Evolutionary conservation across 2,888 invertebrate species (phyloP).

Genomic region (Lasius fuliginosus): DNA sequence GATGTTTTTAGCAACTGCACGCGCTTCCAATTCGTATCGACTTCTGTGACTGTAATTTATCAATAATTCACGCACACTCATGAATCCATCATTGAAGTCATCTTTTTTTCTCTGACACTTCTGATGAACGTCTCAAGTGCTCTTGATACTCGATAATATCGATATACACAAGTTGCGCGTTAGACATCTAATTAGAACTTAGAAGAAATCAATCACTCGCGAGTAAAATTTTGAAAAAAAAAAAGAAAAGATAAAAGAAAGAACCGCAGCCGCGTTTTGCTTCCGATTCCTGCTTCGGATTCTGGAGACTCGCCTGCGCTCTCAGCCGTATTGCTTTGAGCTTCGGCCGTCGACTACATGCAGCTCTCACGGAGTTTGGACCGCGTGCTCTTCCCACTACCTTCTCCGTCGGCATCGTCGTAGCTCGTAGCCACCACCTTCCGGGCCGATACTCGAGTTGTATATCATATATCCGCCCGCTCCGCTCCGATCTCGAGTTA

Average conservation of each 20-base stretch:
- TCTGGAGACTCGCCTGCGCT: conserved; percentile 73
- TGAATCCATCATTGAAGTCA: background rate
- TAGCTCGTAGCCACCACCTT: conserved; percentile 45
- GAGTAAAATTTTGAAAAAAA: background rate
- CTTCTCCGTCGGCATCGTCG: conserved; percentile 35
- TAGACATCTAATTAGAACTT: conserved; percentile 4
- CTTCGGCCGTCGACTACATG: conserved; percentile 61
- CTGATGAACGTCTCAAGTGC: background rate
- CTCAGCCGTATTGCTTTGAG: conserved; percentile 53
- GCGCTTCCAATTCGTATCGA: background rate
- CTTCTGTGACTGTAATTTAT: background rate
- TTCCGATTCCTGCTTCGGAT: conserved; percentile 14
- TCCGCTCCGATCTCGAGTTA: conserved; percentile 21
- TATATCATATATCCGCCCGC: conserved; percentile 37
- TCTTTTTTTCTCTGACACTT: background rate
- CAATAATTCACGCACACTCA: conserved; percentile 1
- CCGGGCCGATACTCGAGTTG: conserved; percentile 28
- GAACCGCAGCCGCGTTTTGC: background rate
- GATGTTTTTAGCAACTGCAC: background rate
- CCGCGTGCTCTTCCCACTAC: conserved; percentile 76
- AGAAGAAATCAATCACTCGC: conserved; percentile 5
- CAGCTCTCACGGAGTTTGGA: conserved; percentile 69
- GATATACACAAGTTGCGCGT: background rate
- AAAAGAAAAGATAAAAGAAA: background rate
- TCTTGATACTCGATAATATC: background rate